phyloP scores from a whole-genome alignment of 1,140 invertebrate genomes.

The Cotesia chilonis region DNA sequence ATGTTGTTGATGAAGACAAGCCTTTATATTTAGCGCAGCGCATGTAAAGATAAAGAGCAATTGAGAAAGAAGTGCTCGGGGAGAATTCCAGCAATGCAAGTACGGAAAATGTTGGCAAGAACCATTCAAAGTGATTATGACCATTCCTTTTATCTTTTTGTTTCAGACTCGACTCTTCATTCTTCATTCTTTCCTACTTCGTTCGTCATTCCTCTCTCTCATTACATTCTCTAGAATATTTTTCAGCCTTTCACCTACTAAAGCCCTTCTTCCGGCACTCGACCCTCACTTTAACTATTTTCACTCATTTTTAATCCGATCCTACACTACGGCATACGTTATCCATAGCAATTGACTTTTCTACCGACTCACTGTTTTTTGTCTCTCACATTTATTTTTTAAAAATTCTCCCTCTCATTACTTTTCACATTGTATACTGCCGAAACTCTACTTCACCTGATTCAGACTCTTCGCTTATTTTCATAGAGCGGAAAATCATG shows the following conservation, averaged over 20 bases:
- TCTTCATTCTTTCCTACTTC: background rate
- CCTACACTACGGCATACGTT: background rate
- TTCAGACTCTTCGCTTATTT: too few relatives aligned
- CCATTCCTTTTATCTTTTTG: constrained; percentile 35
- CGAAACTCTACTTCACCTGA: too few relatives aligned
- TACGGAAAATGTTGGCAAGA: constrained; percentile 36
- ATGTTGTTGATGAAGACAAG: too few relatives aligned
- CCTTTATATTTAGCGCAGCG: too few relatives aligned
- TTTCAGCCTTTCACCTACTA: background rate
- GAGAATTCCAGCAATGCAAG: constrained; percentile 14
- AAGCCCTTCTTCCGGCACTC: constrained; percentile 18
- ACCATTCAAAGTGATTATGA: constrained; percentile 46
- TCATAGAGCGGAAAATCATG: too few relatives aligned
- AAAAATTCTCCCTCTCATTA: too few relatives aligned
- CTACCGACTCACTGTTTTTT: background rate
- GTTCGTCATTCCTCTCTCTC: background rate
- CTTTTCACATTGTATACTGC: too few relatives aligned
- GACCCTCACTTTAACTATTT: constrained; percentile 19
- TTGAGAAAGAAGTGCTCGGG: background rate
- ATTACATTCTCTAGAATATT: background rate
- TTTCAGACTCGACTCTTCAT: constrained; percentile 13
- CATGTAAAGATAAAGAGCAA: constrained; percentile 1
- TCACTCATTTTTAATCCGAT: constrained; percentile 24
- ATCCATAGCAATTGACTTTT: too few relatives aligned
- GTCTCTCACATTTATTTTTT: background rate